phyloP scores from a whole-genome alignment of 1,140 invertebrate genomes.

The Atta cephalotes region DNA sequence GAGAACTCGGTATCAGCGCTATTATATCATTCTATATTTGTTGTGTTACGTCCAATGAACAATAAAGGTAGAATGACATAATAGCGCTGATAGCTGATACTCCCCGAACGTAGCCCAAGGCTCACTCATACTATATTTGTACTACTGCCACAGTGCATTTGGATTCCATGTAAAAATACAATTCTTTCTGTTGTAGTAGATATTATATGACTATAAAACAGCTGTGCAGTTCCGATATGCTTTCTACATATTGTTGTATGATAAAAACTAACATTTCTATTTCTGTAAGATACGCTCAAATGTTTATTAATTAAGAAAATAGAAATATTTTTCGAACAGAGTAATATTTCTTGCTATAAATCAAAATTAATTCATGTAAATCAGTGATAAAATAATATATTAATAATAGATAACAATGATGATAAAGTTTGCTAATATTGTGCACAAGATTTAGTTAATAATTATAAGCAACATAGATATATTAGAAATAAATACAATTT shows the following conservation, averaged over 20 bases:
- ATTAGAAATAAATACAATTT: background rate
- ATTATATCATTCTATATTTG: too few species aligned
- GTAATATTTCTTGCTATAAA: background rate
- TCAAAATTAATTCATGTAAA: background rate
- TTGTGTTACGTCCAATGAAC: too few species aligned
- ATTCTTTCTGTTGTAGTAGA: background rate
- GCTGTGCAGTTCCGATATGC: background rate
- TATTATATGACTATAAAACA: background rate
- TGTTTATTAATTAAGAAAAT: background rate
- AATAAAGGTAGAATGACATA: too few species aligned
- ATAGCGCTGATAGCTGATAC: too few species aligned
- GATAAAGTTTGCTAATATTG: background rate
- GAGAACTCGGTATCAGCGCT: too few species aligned
- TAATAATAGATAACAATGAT: background rate
- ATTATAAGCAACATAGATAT: background rate
- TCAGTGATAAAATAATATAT: background rate
- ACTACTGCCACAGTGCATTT: slow-evolving; percentile 26
- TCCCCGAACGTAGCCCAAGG: background rate
- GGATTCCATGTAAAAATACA: background rate
- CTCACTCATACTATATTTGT: slow-evolving; percentile 19
- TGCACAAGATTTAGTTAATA: background rate
- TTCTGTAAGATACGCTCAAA: background rate
- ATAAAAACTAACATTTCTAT: background rate
- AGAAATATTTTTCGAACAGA: background rate
- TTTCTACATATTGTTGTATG: background rate